phyloP scores from a whole-genome alignment of 2,797 vertebrate species.

The Anguilla marmorata region DNA sequence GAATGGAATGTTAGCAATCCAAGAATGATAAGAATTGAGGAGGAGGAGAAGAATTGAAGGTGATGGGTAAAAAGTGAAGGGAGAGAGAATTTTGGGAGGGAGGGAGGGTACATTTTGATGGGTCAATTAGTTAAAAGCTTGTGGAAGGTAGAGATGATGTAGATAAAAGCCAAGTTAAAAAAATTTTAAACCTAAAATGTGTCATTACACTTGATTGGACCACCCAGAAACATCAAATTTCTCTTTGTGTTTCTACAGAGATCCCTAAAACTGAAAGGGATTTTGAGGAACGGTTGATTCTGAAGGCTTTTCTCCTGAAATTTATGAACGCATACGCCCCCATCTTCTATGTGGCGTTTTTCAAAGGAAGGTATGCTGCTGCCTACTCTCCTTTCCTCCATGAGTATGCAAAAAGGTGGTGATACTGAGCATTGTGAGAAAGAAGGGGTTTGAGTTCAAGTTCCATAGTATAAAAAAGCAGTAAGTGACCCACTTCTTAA shows the following conservation, averaged over 20 bases:
- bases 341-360: constrained; percentile 98
- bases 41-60: not conserved
- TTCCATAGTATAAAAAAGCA: not conserved
- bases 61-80: not conserved
- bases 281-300: constrained; percentile 92
- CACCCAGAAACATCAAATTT: constrained; percentile 1
- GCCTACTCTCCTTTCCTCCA: not conserved
- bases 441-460: not conserved
- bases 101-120: not conserved
- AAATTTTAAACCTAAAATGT: not conserved
- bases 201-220: not conserved
- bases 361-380: constrained; percentile 88
- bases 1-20: not conserved
- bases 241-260: constrained; percentile 70
- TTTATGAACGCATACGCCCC: constrained; percentile 98
- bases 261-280: constrained; percentile 92
- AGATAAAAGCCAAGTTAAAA: not conserved
- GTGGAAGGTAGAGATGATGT: not conserved
- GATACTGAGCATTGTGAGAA: not conserved
- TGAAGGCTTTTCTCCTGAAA: constrained; percentile 94
- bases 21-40: not conserved
- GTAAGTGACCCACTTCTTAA: not conserved
- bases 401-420: not conserved
- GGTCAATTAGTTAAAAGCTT: not conserved
- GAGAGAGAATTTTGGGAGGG: not conserved